Base-by-base conservation (phyloP, 2,888 invertebrate species). In the Alitta virens region DNA sequence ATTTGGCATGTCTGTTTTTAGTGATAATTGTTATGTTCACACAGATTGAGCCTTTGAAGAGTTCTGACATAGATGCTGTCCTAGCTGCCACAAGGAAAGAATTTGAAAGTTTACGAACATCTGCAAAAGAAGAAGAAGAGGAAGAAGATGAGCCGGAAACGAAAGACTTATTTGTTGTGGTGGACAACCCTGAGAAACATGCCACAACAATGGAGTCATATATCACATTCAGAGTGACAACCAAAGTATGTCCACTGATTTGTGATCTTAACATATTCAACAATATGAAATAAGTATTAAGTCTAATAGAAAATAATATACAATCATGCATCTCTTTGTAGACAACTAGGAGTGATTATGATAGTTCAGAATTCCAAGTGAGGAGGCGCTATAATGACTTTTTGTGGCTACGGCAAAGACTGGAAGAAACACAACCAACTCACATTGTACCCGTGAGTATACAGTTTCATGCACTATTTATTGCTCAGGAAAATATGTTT, bases 101-200 rank as follows among this genome's bases (percentile, higher is more conserved):
- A 38, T 27, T 63, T 40, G 53, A 54, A 18, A 62, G 62, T 23
- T 49, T 67, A n/a, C 23, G 25, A 18, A 16, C 60, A 38, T 24
- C 24, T 14, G 78, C 78, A 63, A 77, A 78, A 60, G 76, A 77
- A 55, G 51, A 67, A 33, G 40, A 51, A 24, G 79, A 78, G 63
- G 78, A 78, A 60, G 75, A 76, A 55, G 51, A 67, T 40, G 79
- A 79, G 60, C 70, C 69, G 43, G 78, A 78, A 18, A 72, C 75
- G 3, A 71, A 71, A 40, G 89, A 89, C 75, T 78, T 89, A 18
- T 86, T 86, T 77, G 86, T 89, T 2, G 85, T 86, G 78, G 88
- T 90, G 38, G 90, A 89, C 74, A 88, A 87, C 80, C 89, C 89
- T 5, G 89, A 89, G 73, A 89, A 89, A 76, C 88, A 89, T 79